These are phyloP conservation scores for Anabas testudineus DNA, from an alignment of 2,797 vertebrate genomes.

Conservation along the genomic window DNA sequence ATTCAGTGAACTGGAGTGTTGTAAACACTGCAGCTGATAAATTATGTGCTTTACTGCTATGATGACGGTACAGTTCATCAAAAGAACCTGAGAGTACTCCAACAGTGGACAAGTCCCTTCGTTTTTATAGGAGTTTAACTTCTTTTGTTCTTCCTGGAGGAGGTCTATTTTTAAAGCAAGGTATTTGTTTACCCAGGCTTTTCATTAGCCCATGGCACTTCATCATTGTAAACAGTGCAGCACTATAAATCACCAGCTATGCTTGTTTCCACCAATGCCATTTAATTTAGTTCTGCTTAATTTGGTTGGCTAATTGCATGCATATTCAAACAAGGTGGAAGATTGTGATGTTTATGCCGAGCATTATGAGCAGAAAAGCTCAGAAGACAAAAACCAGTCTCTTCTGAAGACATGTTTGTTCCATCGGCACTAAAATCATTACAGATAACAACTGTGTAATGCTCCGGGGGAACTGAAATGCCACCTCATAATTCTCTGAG, in stretches of 20 bases:
- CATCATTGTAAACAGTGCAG: constrained; percentile 67
- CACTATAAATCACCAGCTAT: constrained; percentile 72
- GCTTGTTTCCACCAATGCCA: constrained; percentile 70
- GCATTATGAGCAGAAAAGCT: constrained; percentile 56
- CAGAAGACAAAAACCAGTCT: constrained; percentile 46
- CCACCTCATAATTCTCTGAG: constrained; percentile 56
- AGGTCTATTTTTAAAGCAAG: constrained; percentile 55
- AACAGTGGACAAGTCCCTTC: constrained; percentile 23
- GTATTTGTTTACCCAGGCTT: constrained; percentile 74
- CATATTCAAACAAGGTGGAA: constrained; percentile 77
- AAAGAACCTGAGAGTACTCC: constrained; percentile 13
- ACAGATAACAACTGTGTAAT: constrained; percentile 64
- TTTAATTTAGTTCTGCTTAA: constrained; percentile 81
- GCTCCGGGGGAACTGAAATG: constrained; percentile 59
- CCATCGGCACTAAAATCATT: constrained; percentile 54
- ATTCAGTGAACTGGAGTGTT: not conserved
- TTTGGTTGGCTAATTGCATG: constrained; percentile 79
- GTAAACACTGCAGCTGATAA: constrained; percentile 17
- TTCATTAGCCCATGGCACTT: constrained; percentile 70
- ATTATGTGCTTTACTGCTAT: constrained; percentile 26
- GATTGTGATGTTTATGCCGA: constrained; percentile 66
- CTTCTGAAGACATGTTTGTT: constrained; percentile 53
- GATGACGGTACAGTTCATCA: constrained; percentile 25
- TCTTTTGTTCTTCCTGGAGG: constrained; percentile 50
- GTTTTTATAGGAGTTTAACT: constrained; percentile 29